Percentiles rank a stretch among this genome's conserved stretches.
These are phyloP conservation scores for Corbicula japonica DNA, from an alignment of 2,888 invertebrate genomes.

Conservation along the genomic window DNA sequence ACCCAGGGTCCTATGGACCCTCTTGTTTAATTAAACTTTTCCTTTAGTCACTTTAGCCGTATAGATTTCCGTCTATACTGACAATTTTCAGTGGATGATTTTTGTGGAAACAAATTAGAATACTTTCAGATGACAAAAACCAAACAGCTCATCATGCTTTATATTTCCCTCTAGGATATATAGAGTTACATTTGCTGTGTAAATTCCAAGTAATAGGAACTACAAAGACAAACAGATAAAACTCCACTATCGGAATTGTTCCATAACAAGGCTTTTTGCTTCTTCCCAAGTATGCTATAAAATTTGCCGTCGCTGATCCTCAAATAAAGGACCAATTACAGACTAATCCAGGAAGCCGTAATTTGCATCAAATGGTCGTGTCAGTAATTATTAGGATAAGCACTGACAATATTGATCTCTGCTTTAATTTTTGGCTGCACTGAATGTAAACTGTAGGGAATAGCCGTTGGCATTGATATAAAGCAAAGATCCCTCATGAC, in stretches of 20 bases:
- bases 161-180: slow-evolving; percentile 28
- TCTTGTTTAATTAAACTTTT: too few relatives aligned
- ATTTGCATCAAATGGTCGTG: slow-evolving; percentile 54
- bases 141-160: slow-evolving; percentile 22
- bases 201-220: slow-evolving; percentile 14
- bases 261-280: neutral
- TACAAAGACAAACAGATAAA: slow-evolving; percentile 20
- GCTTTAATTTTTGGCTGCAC: slow-evolving; percentile 25
- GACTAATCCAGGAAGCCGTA: slow-evolving; percentile 56
- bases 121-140: slow-evolving; percentile 10
- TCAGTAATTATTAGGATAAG: slow-evolving; percentile 62
- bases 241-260: slow-evolving; percentile 22
- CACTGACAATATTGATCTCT: slow-evolving; percentile 57
- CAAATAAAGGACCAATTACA: slow-evolving; percentile 52
- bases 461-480: slow-evolving; percentile 53
- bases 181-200: slow-evolving; percentile 15
- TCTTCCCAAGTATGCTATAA: slow-evolving; percentile 29
- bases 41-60: too few relatives aligned
- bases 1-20: too few relatives aligned
- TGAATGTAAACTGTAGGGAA: slow-evolving; percentile 50
- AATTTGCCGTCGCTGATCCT: slow-evolving; percentile 40
- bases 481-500: slow-evolving; percentile 57
- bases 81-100: too few relatives aligned
- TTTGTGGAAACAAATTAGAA: slow-evolving; percentile 16
- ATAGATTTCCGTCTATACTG: too few relatives aligned